These are phyloP conservation scores for Aphrocallistes beatrix DNA, from an alignment of 37 sponge, comb jelly and placozoan genomes.

Conservation along the genomic window DNA sequence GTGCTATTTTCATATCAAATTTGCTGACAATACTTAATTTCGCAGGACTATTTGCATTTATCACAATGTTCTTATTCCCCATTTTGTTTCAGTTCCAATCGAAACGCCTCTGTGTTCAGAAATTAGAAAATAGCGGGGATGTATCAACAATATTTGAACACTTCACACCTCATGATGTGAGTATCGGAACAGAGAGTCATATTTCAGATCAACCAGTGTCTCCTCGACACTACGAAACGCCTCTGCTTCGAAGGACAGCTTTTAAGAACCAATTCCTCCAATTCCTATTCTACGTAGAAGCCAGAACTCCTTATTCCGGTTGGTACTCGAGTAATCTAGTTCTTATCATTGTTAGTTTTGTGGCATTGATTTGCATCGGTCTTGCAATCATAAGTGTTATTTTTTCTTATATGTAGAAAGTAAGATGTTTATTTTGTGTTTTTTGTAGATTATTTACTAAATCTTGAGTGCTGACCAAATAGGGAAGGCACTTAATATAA, in stretches of 20 bases:
- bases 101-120: constrained; percentile 32
- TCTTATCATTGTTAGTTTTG: not conserved
- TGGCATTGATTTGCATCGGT: not conserved
- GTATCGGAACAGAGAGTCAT: not conserved
- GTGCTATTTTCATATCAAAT: constrained; percentile 58
- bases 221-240: not conserved
- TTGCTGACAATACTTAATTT: constrained; percentile 61
- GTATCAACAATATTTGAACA: not conserved
- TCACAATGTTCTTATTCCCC: constrained; percentile 59
- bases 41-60: constrained; percentile 69
- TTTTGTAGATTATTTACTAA: too few species aligned
- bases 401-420: not conserved
- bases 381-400: not conserved
- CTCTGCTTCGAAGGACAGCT: not conserved
- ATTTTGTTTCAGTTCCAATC: constrained; percentile 57
- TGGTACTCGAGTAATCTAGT: constrained; percentile 4
- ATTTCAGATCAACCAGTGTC: not conserved
- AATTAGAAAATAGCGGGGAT: constrained; percentile 19
- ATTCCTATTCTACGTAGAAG: not conserved
- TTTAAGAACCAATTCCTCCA: not conserved
- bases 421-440: too few species aligned
- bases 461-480: too few species aligned
- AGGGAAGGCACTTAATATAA: too few species aligned
- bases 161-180: not conserved
- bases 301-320: not conserved